A percentile compares a stretch with the other conserved stretches of the same genome.
These are phyloP conservation scores for Nettapus auritus DNA, from an alignment of 2,113 vertebrate genomes.

Conservation along the genomic window DNA sequence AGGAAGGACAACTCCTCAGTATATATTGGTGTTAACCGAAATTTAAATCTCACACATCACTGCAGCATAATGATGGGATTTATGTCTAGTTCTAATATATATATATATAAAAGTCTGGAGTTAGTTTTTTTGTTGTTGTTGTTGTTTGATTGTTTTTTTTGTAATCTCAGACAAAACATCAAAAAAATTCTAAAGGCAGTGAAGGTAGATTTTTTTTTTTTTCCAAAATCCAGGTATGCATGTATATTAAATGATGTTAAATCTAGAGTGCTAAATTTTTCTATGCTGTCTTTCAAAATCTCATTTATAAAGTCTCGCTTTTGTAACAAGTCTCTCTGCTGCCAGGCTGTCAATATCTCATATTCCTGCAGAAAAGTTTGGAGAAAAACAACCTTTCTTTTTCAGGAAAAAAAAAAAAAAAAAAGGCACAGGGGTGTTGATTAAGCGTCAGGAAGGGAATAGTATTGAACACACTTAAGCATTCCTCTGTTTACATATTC, in stretches of 20 bases:
- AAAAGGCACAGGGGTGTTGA: neutral
- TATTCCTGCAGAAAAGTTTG: neutral
- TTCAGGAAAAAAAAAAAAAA: neutral
- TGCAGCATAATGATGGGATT: neutral
- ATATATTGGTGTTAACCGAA: neutral
- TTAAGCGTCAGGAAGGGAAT: neutral
- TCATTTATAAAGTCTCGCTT: neutral
- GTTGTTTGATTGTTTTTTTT: too few species aligned
- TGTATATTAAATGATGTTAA: neutral
- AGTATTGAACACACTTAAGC: neutral
- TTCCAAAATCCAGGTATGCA: neutral
- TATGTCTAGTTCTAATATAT: neutral
- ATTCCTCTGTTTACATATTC: neutral
- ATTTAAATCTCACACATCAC: neutral
- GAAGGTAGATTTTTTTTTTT: neutral
- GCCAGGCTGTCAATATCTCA: neutral
- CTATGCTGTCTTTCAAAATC: neutral
- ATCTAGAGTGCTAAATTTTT: neutral
- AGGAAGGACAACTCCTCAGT: neutral
- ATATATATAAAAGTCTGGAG: neutral
- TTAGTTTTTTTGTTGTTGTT: too few species aligned
- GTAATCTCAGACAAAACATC: neutral
- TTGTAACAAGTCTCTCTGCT: fast-evolving
- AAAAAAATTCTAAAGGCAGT: neutral
- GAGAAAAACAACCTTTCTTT: neutral